phyloP scores from a whole-genome alignment of 1,140 invertebrate species.

The Anastrepha ludens region DNA sequence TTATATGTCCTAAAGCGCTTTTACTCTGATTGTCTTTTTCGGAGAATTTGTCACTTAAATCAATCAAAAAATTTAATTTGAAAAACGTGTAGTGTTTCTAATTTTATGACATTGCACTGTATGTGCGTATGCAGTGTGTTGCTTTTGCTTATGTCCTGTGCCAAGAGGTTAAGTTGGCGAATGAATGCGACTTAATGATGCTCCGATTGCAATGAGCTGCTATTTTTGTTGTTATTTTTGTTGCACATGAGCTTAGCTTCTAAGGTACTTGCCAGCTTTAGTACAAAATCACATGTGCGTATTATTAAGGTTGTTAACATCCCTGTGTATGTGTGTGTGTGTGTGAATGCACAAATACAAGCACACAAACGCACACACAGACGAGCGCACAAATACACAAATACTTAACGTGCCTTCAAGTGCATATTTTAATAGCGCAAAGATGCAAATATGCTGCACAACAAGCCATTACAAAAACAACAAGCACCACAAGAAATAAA shows the following conservation, averaged over 20 bases:
- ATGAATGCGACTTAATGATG: conserved; percentile 50
- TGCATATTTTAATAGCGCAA: conserved; percentile 23
- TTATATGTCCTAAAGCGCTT: too few species aligned
- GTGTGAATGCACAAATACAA: not conserved
- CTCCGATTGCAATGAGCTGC: conserved; percentile 2
- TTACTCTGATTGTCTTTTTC: too few species aligned
- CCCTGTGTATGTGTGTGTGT: not conserved
- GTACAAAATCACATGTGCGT: conserved; percentile 24
- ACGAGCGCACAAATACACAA: not conserved
- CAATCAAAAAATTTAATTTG: too few species aligned
- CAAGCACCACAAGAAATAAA: not conserved
- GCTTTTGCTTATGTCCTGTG: conserved; percentile 1
- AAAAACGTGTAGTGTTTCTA: not conserved
- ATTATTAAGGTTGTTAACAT: conserved; percentile 48
- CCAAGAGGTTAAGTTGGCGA: conserved; percentile 40
- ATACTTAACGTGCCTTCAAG: conserved; percentile 3
- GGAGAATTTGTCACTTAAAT: too few species aligned
- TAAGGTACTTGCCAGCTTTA: conserved; percentile 21
- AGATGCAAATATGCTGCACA: conserved; percentile 22
- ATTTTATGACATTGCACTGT: not conserved
- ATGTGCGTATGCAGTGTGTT: not conserved
- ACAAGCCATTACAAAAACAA: conserved; percentile 1
- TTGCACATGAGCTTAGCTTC: conserved; percentile 11
- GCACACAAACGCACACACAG: not conserved
- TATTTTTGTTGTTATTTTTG: conserved; percentile 4